Evolutionary conservation across 2,113 vertebrate genomes (phyloP).

Genomic region (Crotalus helleri): DNA sequence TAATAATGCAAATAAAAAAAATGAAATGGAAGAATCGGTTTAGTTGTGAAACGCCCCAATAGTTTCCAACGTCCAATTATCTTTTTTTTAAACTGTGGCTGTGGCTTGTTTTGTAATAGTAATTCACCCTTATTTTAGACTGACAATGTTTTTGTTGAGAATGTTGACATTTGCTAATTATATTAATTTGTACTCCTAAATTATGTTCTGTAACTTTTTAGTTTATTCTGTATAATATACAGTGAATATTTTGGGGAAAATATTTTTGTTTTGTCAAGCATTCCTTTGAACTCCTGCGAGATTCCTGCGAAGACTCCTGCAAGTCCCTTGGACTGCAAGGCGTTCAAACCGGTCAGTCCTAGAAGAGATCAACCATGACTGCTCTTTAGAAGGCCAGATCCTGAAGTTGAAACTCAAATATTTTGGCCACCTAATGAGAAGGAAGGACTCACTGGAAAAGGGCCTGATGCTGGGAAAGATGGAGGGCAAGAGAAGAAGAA

Average conservation of each 20-base stretch:
- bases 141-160: background rate
- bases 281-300: too few species aligned
- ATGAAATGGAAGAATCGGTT: background rate
- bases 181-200: background rate
- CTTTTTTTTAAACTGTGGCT: background rate
- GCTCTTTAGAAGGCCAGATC: too few species aligned
- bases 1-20: background rate
- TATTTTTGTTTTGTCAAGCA: background rate
- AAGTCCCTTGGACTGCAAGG: too few species aligned
- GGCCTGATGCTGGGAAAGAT: too few species aligned
- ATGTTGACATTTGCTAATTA: slow-evolving; percentile 9
- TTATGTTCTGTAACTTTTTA: background rate
- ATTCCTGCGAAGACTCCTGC: too few species aligned
- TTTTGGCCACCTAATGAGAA: too few species aligned
- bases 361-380: too few species aligned
- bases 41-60: slow-evolving; percentile 1
- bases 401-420: too few species aligned
- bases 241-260: background rate
- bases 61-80: slow-evolving; percentile 10
- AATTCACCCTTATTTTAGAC: background rate
- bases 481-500: too few species aligned
- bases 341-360: too few species aligned
- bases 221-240: background rate
- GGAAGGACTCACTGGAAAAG: too few species aligned
- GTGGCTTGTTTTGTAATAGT: slow-evolving; percentile 10